phyloP scores from a whole-genome alignment of 2,888 invertebrate species.

The Epiblema foenella region DNA sequence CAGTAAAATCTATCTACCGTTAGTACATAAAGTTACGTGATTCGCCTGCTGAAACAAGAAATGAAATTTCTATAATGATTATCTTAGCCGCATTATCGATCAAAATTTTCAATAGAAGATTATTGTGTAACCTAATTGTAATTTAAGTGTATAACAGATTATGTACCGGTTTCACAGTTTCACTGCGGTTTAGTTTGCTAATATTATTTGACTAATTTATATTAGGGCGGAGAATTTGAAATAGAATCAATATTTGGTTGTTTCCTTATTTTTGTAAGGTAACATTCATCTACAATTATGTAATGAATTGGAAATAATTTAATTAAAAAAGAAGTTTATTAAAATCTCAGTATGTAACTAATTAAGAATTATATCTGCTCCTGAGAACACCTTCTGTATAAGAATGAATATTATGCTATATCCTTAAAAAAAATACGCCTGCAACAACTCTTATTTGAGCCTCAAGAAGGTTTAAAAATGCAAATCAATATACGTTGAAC shows the following conservation, averaged over 20 bases:
- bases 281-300: too few species aligned
- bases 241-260: too few species aligned
- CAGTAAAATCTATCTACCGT: too few species aligned
- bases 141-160: slow-evolving; percentile 39
- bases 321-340: too few species aligned
- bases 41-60: too few species aligned
- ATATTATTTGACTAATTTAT: slow-evolving; percentile 53
- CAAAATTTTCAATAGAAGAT: slow-evolving; percentile 22
- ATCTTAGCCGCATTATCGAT: slow-evolving; percentile 7
- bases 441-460: neutral
- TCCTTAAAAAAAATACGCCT: too few species aligned
- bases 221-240: slow-evolving; percentile 38
- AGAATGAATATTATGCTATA: neutral
- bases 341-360: too few species aligned
- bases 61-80: slow-evolving; percentile 47
- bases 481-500: neutral
- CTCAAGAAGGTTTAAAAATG: neutral
- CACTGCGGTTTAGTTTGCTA: slow-evolving; percentile 54
- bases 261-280: too few species aligned
- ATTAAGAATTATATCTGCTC: too few species aligned
- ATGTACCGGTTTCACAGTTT: slow-evolving; percentile 54
- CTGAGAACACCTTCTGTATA: neutral
- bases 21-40: too few species aligned
- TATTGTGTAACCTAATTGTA: slow-evolving; percentile 41
- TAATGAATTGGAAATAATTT: too few species aligned